Base-by-base conservation (phyloP, 2,888 invertebrate species). In the Esperia sulphurella region DNA sequence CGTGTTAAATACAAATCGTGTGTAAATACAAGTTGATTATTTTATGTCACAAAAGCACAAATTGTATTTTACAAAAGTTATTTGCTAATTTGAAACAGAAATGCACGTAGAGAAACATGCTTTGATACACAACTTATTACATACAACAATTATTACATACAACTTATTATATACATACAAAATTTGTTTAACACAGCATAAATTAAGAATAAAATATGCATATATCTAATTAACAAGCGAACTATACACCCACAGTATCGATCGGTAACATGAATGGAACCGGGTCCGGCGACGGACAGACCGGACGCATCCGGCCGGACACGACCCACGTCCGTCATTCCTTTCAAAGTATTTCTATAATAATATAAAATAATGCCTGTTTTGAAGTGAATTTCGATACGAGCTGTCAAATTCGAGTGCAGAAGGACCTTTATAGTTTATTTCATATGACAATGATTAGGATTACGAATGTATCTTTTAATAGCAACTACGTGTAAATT, bases 321-420 rank as follows among this genome's bases (percentile, higher is more conserved):
- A 59, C 74, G 76, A 74, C 81, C 76, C 79, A 74, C 71, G 79
- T 76, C 76, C 69, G 70, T 69, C 82, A 76, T 62, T 58, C 68
- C 63, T 66, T 68, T 68, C 71, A 66, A 53, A 53, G 48, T 50
- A 53, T 57, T 53, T 50, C 54, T 52, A 54, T 43, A 69, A 61
- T 63, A 35, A n/a, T 67, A 68, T 70, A 70, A 67, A 69, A 68
- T 63, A 67, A 71, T 63, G 55, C 50, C 37, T 37, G 43, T 46
- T 41, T 35, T 45, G 43, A 44, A 28, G 28, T 7, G 44, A 44
- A 44, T 28, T 39, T 48, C 40, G 37, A 37, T 33, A 51, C n/a
- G 1, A 55, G 51, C 59, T 58, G 62, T 60, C 63, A 58, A 61
- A 59, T 55, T 53, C 52, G 54, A 57, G 65, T 64, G 58, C 67